phyloP scores from a whole-genome alignment of 37 sponge, comb jelly and placozoan species.

The Lycopodina hypogea region DNA sequence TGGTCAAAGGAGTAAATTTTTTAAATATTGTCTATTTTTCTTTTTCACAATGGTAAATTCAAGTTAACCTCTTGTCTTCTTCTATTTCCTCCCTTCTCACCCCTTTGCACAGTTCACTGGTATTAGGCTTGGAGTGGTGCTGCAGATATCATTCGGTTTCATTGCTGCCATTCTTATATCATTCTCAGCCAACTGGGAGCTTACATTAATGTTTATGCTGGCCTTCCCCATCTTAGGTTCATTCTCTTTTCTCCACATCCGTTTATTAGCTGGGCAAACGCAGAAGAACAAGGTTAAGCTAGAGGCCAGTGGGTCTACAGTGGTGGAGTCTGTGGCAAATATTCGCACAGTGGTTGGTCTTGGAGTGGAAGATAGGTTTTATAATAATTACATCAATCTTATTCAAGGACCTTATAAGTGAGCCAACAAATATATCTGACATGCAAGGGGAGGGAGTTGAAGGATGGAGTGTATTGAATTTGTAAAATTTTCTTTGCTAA shows the following conservation, averaged over 20 bases:
- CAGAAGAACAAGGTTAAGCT: constrained; percentile 68
- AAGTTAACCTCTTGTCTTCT: no score
- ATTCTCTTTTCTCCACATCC: constrained; percentile 60
- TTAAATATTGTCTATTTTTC: no score
- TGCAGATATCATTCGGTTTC: constrained; percentile 53
- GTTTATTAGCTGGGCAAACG: constrained; percentile 43
- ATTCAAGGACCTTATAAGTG: constrained; percentile 54
- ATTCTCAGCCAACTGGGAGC: constrained; percentile 72
- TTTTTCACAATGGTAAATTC: no score
- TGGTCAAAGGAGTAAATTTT: constrained; percentile 82
- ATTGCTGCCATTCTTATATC: constrained; percentile 69
- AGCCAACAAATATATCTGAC: constrained; percentile 2
- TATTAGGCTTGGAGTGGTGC: constrained; percentile 47
- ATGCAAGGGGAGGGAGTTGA: no score
- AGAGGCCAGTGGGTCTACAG: constrained; percentile 46
- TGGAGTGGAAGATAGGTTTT: constrained; percentile 54
- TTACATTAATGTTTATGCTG: constrained; percentile 63
- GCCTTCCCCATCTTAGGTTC: constrained; percentile 55
- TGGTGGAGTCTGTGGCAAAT: constrained; percentile 75
- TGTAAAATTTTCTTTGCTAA: no score
- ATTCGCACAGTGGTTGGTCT: constrained; percentile 73
- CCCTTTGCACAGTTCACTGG: constrained; percentile 66
- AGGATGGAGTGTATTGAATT: no score
- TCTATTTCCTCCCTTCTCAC: neutral
- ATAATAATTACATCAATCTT: constrained; percentile 19